Evolutionary conservation across 2,797 vertebrate genomes (phyloP), one percentile per base, ranked within the genome.

Genomic region (Sebastes itinus): DNA sequence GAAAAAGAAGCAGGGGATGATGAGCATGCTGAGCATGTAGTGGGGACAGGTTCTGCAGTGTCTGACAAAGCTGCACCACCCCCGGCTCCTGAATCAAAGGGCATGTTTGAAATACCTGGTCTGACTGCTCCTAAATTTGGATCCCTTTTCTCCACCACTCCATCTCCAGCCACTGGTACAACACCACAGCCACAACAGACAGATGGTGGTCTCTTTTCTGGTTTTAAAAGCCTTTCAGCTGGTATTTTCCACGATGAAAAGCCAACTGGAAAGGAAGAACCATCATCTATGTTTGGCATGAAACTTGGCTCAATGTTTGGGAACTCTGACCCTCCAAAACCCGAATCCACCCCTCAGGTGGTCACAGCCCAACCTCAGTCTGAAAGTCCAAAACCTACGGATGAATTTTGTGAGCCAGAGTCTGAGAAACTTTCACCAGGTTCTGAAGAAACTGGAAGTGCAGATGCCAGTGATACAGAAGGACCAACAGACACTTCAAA

Each of bases 191-290:
- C 89, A 92, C 94, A 89, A 89, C 84, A 91, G 72, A 70, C 88
- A 49, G 93, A 95, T 2, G 78, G 89, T 46, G 88, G 97, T 28
- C 93, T 98, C 2, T 93, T 97, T 77, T 97, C 96, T 28, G 95
- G 96, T 71, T 96, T 98, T 78, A 98, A 97, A 94, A 97, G 90
- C 56, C 82, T 99, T 63, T 99, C 98, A 71, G 93, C 92, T 2
- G 91, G 95, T 78, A 94, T 99, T 3, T 98, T 98, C 91, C 97
- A 98, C 55, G 96, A 97, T 27, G 95, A 96, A 62, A 97, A 96
- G 72, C 64, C 90, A 54, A 63, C 58, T 66, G 74, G 81, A 66
- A 91, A 93, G 11, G 95, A 96, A 65, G 94, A 92, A 62, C 35
- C 89, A 22, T 69, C 82, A 62, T 96, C 94, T n/a, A 65, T 94